These are phyloP conservation scores for Podabrus alpinus DNA, from an alignment of 2,888 invertebrate genomes.

Conservation along the genomic window DNA sequence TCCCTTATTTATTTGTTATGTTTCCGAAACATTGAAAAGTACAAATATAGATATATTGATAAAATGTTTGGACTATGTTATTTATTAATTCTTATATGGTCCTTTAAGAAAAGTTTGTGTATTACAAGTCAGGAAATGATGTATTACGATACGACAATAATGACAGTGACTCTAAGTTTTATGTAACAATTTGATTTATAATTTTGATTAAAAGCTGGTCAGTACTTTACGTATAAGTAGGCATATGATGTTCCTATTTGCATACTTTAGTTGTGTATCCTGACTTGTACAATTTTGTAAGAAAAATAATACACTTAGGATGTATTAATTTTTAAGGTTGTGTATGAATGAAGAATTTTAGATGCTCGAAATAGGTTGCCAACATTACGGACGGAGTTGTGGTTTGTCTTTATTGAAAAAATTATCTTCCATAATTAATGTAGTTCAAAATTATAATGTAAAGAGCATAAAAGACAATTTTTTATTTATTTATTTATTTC, in stretches of 20 bases:
- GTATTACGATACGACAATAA: not conserved
- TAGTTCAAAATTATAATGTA: not conserved
- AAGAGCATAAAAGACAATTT: not conserved
- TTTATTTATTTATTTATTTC: not conserved
- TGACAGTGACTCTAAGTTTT: not conserved
- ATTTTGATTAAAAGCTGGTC: not conserved
- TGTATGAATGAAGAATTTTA: not conserved
- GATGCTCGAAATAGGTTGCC: not conserved
- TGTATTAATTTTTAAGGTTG: not conserved
- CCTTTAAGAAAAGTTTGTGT: not conserved
- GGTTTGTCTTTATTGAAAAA: not conserved
- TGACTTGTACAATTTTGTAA: not conserved
- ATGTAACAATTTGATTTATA: not conserved
- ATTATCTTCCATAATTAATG: not conserved
- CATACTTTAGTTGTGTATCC: not conserved
- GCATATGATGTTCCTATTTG: not conserved
- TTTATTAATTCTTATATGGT: not conserved
- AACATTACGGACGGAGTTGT: not conserved
- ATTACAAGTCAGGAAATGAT: not conserved
- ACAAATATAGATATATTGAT: not conserved
- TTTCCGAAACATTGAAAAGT: not conserved
- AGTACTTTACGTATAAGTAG: not conserved
- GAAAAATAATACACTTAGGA: not conserved
- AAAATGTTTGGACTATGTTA: not conserved
- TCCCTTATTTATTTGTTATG: constrained; percentile 19